phyloP scores from a whole-genome alignment of 2,113 vertebrate species.

The Heliornis fulica region DNA sequence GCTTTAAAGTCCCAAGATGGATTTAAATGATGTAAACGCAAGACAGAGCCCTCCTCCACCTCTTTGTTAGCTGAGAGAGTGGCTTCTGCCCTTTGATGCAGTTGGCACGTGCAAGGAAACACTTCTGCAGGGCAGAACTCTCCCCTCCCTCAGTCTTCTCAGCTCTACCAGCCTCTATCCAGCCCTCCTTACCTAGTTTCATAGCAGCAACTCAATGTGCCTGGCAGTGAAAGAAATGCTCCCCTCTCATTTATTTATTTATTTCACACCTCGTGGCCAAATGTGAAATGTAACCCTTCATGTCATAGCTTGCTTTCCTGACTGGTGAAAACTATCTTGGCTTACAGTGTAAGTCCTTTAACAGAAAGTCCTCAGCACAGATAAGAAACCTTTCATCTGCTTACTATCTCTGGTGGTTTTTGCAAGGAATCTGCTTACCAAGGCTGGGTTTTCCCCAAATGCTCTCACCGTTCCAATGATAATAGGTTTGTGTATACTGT shows the following conservation, averaged over 20 bases:
- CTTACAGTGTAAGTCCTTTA: neutral
- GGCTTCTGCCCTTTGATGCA: neutral
- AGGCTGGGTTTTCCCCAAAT: neutral
- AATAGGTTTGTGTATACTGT: slow-evolving; percentile 42
- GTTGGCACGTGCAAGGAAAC: neutral
- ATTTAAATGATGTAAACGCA: neutral
- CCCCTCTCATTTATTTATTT: neutral
- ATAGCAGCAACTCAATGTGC: neutral
- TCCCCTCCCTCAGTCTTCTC: neutral
- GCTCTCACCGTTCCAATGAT: slow-evolving; percentile 11
- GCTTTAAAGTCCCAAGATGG: neutral
- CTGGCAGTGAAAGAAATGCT: neutral
- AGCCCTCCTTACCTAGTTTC: neutral
- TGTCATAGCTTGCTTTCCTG: neutral
- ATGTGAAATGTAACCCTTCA: neutral
- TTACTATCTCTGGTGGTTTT: neutral
- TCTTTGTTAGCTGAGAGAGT: neutral
- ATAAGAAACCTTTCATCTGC: neutral
- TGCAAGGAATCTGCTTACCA: neutral
- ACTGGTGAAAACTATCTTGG: neutral
- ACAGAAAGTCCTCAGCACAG: neutral
- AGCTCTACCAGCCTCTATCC: neutral
- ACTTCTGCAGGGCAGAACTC: neutral
- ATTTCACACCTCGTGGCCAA: neutral
- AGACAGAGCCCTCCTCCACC: neutral